Conservation (phyloP, 2,888 invertebrate genomes). For the Euzophera pinguis region DNA sequence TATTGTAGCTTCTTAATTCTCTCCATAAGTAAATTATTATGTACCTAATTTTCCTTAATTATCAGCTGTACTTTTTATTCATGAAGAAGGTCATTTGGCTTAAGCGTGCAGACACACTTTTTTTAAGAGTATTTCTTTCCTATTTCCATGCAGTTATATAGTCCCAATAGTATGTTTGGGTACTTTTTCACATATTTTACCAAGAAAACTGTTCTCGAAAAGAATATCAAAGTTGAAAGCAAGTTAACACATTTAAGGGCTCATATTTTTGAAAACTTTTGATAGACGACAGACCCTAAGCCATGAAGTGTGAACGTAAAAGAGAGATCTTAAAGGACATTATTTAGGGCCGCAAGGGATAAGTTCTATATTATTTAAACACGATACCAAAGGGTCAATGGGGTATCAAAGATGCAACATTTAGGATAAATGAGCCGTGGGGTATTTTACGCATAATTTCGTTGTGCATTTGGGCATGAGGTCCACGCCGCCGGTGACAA, state of each 20-base stretch:
- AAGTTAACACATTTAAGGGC: neutral
- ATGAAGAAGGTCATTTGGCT: too few species aligned
- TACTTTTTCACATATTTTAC: too few species aligned
- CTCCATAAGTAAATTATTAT: too few species aligned
- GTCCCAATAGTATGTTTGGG: too few species aligned
- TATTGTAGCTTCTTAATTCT: too few species aligned
- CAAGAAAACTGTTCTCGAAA: too few species aligned
- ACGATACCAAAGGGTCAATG: slow-evolving; percentile 55
- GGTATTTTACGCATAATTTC: slow-evolving; percentile 70
- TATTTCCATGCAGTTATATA: too few species aligned
- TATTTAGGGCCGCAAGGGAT: slow-evolving; percentile 18
- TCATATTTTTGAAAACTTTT: slow-evolving; percentile 1
- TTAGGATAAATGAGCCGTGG: slow-evolving; percentile 69
- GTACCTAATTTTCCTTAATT: too few species aligned
- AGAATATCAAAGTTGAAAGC: neutral
- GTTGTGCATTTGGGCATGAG: slow-evolving; percentile 35
- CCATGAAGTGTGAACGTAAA: slow-evolving; percentile 9
- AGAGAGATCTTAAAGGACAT: slow-evolving; percentile 8
- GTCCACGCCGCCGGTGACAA: slow-evolving; percentile 27
- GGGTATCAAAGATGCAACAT: slow-evolving; percentile 58
- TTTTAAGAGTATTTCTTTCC: too few species aligned
- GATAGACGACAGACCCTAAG: neutral
- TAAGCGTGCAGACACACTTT: too few species aligned
- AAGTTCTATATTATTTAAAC: slow-evolving; percentile 52
- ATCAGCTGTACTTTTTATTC: too few species aligned